Base-by-base conservation (phyloP, 1,140 invertebrate species). In the Musca vetustissima region DNA sequence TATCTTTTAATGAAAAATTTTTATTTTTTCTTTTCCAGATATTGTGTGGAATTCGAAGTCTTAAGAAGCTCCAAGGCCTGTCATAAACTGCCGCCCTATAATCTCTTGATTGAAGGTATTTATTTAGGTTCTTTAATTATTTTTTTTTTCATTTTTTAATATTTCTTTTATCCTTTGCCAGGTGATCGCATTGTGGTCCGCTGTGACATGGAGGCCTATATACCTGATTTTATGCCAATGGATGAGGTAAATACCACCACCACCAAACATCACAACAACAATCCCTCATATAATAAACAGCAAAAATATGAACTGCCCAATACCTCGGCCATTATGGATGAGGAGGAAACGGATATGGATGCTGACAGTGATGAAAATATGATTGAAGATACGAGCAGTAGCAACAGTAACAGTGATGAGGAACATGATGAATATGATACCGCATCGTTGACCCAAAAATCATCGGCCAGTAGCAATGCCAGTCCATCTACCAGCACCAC, bases 21-120 rank as follows among this genome's bases (percentile, higher is more conserved):
- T n/a, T n/a, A n/a, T n/a, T n/a, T n/a, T n/a, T 64, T 53, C 67
- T 17, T 64, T 13, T 55, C 49, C 88, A 94, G 92, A 76, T 93
- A 93, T 79, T 93, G 92, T 77, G 90, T 93, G 4, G 89, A 92
- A 74, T 94, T 92, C 74, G 89, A 93, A 81, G 88, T 94, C 15
- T 85, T 90, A 49, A 93, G 93, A 82, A 88, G 91, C 4, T 89
- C 91, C 4, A 92, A 92, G 73, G 90, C 90, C 2, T 94, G 92
- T 76, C 89, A 90, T 76, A 88, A 90, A 72, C 87, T 92, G 76
- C 85, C 87, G 8, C 87, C 86, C 21, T 92, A 91, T 74, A 88
- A 88, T 67, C 79, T 87, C 2, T 82, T 93, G 67, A 83, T 88
- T 75, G 91, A 93, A 89, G 92, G 92, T 91, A 52, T 52, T n/a